Evolutionary conservation across 2,797 vertebrate genomes (phyloP).

Genomic region (Rallus crepitans): DNA sequence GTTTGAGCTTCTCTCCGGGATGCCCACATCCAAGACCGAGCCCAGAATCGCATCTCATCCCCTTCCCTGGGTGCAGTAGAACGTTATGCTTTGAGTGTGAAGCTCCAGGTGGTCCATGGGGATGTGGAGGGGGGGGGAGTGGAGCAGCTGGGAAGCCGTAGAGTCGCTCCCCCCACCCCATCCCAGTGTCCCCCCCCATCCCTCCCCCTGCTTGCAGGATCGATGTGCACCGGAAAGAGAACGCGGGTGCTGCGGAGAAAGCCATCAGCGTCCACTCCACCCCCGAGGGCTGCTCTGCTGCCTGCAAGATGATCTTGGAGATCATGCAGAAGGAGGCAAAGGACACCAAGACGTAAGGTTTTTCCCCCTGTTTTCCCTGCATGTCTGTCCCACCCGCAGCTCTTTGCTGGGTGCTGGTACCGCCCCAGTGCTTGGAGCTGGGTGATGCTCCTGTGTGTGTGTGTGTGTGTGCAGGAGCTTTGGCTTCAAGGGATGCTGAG

Average conservation of each 20-base stretch:
- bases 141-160: not conserved
- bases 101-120: fast-evolving
- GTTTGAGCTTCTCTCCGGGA: not conserved
- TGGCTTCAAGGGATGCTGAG: not conserved
- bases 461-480: fast-evolving
- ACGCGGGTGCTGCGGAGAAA: slow-evolving; percentile 93
- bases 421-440: fast-evolving
- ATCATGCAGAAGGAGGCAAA: slow-evolving; percentile 98
- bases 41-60: not conserved
- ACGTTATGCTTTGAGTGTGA: fast-evolving
- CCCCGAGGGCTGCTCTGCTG: slow-evolving; percentile 91
- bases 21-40: fast-evolving
- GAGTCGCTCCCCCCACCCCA: not conserved
- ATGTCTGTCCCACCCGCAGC: fast-evolving
- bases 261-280: slow-evolving; percentile 96
- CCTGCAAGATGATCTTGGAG: slow-evolving; percentile 95
- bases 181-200: not conserved
- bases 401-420: fast-evolving
- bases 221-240: slow-evolving; percentile 95
- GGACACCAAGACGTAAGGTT: slow-evolving; percentile 93
- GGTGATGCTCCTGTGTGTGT: fast-evolving
- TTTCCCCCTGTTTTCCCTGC: too few species aligned
- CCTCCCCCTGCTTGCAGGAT: slow-evolving; percentile 79
- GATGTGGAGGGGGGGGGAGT: not conserved
- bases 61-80: not conserved